These are phyloP conservation scores for Podabrus alpinus DNA, from an alignment of 2,888 invertebrate species.

Conservation along the genomic window DNA sequence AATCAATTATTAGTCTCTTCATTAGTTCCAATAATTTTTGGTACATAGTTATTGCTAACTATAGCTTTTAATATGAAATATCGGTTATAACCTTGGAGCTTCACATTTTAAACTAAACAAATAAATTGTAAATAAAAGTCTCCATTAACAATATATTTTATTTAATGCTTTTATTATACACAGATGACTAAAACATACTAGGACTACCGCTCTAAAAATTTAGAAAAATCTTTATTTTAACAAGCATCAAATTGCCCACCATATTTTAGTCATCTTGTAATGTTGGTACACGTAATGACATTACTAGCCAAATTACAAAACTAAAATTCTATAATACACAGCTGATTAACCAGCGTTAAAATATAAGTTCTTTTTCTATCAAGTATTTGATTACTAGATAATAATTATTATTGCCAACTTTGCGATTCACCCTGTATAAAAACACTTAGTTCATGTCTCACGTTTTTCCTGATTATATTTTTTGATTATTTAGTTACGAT, in stretches of 20 bases:
- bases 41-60: no score
- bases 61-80: no score
- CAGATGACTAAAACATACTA: neutral
- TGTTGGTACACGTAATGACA: slow-evolving; percentile 25
- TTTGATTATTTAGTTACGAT: slow-evolving; percentile 9
- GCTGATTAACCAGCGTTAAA: slow-evolving; percentile 39
- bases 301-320: slow-evolving; percentile 43
- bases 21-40: no score
- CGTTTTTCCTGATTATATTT: slow-evolving; percentile 9
- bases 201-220: neutral
- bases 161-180: neutral
- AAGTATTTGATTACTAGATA: slow-evolving; percentile 34
- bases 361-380: slow-evolving; percentile 25
- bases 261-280: slow-evolving; percentile 25
- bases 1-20: no score
- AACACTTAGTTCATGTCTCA: slow-evolving; percentile 22
- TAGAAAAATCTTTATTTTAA: neutral
- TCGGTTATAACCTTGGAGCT: no score
- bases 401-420: slow-evolving; percentile 43
- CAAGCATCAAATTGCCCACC: neutral
- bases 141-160: neutral
- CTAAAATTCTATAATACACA: slow-evolving; percentile 43
- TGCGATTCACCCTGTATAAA: slow-evolving; percentile 37
- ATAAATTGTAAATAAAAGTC: neutral
- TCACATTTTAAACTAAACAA: neutral